These are phyloP conservation scores for Fopius arisanus DNA, from an alignment of 1,140 invertebrate species.

Conservation along the genomic window DNA sequence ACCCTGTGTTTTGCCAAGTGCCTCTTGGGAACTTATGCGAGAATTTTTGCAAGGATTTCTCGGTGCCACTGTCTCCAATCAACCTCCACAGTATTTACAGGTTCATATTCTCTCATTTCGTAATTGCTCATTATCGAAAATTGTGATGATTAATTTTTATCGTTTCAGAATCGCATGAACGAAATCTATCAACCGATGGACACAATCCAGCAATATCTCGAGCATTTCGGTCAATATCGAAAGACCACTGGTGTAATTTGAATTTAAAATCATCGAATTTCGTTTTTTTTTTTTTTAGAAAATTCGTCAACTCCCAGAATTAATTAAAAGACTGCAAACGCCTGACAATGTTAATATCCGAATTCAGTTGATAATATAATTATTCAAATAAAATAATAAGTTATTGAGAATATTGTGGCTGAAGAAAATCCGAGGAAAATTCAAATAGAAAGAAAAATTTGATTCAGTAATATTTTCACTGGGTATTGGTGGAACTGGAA, in stretches of 20 bases:
- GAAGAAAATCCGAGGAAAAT: too few species aligned
- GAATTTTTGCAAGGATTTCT: constrained; percentile 94
- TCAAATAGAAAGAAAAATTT: too few species aligned
- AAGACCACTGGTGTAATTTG: constrained; percentile 72
- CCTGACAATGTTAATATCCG: too few species aligned
- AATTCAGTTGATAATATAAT: too few species aligned
- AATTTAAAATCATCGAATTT: constrained; percentile 8
- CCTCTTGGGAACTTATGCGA: constrained; percentile 90
- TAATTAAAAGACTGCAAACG: too few species aligned
- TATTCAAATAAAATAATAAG: too few species aligned
- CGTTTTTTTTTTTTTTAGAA: too few species aligned
- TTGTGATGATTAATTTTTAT: constrained; percentile 36
- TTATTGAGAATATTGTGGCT: too few species aligned
- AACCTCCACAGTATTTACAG: constrained; percentile 71
- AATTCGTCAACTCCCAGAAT: too few species aligned
- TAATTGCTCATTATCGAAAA: too few species aligned
- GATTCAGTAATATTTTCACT: neutral
- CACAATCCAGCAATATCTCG: constrained; percentile 93
- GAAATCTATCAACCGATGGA: constrained; percentile 90
- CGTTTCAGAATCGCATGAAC: constrained; percentile 80
- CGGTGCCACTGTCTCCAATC: constrained; percentile 75
- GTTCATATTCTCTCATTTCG: too few species aligned
- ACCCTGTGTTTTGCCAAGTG: constrained; percentile 85
- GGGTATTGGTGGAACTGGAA: neutral
- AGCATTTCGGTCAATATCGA: constrained; percentile 90